A percentile compares a stretch with the other conserved stretches of the same genome.
These are phyloP conservation scores for Pomatorhinus ruficollis DNA, from an alignment of 2,113 vertebrate genomes.

Conservation along the genomic window DNA sequence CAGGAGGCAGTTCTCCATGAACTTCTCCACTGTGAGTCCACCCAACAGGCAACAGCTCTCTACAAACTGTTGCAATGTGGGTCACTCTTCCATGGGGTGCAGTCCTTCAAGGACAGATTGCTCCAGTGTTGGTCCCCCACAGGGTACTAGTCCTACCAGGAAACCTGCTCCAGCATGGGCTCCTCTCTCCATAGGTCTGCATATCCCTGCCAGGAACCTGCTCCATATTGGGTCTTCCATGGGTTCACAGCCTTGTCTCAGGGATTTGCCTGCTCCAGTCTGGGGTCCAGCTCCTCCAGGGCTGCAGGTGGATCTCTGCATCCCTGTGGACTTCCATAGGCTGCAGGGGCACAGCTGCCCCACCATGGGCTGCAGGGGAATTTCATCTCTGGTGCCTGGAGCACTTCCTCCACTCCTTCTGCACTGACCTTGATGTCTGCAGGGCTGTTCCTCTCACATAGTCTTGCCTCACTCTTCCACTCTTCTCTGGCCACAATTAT, in stretches of 20 bases:
- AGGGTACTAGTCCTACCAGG: no score
- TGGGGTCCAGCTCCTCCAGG: neutral
- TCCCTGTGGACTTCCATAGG: no score
- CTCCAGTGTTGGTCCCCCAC: neutral
- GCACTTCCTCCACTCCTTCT: neutral
- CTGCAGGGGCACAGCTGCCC: neutral
- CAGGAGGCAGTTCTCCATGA: neutral
- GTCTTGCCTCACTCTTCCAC: neutral
- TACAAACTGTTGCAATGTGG: neutral
- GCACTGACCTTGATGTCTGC: neutral
- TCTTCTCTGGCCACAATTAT: neutral
- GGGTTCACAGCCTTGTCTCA: neutral
- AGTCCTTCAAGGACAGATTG: neutral
- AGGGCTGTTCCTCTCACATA: neutral
- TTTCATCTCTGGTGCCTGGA: neutral
- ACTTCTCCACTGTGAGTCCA: neutral
- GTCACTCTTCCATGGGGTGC: neutral
- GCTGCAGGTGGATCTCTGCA: neutral
- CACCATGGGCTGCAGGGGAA: neutral
- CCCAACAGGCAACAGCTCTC: neutral
- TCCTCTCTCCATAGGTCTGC: neutral
- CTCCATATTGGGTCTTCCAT: rapidly evolving
- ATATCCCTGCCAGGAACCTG: neutral
- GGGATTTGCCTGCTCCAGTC: neutral
- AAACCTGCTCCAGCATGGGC: neutral